Evolutionary conservation across 2,797 vertebrate genomes (phyloP).

Genomic region (Telmatherina bonti): DNA sequence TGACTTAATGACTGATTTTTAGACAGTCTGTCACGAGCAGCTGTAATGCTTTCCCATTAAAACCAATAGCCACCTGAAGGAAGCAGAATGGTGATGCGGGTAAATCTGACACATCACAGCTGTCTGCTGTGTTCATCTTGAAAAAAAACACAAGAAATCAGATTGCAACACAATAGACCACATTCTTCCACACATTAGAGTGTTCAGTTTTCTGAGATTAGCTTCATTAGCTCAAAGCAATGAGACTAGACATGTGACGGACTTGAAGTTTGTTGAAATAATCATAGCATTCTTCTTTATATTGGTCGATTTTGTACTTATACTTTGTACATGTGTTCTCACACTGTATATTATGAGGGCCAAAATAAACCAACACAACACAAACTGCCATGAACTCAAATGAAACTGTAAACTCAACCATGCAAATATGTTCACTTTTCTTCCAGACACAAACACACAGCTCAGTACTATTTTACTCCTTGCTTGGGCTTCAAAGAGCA

Average conservation of each 20-base stretch:
- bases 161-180: conserved; percentile 1
- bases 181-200: neutral
- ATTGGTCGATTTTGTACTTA: neutral
- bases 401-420: neutral
- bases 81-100: neutral
- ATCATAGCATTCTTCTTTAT: neutral
- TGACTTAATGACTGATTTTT: neutral
- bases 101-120: conserved; percentile 1
- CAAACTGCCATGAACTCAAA: neutral
- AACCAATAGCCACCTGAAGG: conserved; percentile 14
- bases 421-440: conserved; percentile 8
- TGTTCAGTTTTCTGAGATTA: neutral
- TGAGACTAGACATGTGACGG: neutral
- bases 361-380: conserved; percentile 8
- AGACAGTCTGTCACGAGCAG: neutral
- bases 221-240: neutral
- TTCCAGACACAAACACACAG: neutral
- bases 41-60: conserved; percentile 8
- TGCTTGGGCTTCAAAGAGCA: conserved; percentile 57
- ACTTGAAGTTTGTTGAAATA: neutral
- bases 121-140: neutral
- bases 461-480: conserved; percentile 11
- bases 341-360: neutral
- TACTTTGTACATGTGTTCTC: neutral
- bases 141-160: conserved; percentile 8